These are phyloP conservation scores for Dermatemys mawii DNA, from an alignment of 2,113 vertebrate species.

Conservation along the genomic window DNA sequence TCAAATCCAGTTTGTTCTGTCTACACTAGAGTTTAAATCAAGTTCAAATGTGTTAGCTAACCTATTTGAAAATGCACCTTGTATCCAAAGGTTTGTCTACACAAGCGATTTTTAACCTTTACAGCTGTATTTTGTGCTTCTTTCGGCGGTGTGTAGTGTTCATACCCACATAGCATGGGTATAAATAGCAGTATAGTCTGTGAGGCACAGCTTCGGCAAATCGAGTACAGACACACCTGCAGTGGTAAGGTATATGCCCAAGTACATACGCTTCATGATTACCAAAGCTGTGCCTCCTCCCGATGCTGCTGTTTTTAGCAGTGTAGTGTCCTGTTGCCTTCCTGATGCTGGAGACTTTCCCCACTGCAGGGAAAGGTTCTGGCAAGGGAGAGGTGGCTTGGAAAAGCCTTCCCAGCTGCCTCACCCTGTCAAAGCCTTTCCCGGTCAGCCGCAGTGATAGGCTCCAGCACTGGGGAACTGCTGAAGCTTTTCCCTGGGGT, in stretches of 20 bases:
- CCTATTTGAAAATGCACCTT: neutral
- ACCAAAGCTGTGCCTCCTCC: neutral
- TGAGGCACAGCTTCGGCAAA: neutral
- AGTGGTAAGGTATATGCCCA: neutral
- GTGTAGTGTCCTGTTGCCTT: neutral
- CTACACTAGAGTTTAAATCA: neutral
- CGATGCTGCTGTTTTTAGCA: too few species aligned
- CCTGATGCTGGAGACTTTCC: neutral
- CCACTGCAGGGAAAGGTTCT: neutral
- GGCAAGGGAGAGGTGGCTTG: neutral
- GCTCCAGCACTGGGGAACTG: too few species aligned
- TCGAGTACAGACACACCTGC: neutral
- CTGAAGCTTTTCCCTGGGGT: too few species aligned
- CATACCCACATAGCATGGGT: neutral
- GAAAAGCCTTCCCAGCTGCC: neutral
- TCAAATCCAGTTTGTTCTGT: neutral
- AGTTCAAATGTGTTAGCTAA: neutral
- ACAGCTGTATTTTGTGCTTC: neutral
- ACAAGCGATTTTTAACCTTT: neutral
- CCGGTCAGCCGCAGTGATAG: too few species aligned
- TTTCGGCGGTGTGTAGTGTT: neutral
- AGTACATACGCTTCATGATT: neutral
- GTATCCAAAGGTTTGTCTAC: neutral
- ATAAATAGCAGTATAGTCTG: neutral
- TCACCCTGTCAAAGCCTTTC: neutral